Percentiles rank a stretch among this genome's conserved stretches.
phyloP scores from a whole-genome alignment of 1,140 invertebrate genomes.

The Asbolus verrucosus region DNA sequence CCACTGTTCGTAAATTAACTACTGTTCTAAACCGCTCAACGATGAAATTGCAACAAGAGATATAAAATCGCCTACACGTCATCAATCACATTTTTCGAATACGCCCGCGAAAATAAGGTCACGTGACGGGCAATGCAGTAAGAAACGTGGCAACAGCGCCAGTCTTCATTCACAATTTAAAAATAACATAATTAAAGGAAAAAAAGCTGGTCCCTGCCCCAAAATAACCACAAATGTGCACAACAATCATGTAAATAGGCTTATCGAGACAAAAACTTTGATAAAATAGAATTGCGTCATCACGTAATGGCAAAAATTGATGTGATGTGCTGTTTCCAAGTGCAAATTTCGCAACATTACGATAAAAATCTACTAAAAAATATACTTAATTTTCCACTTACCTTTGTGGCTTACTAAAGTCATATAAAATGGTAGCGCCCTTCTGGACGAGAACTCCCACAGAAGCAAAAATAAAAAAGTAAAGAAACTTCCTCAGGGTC shows the following conservation, averaged over 20 bases:
- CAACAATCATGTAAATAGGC: too few species aligned
- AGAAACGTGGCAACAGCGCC: too few species aligned
- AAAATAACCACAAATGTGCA: too few species aligned
- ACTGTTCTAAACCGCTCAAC: not conserved
- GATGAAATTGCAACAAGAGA: conserved; percentile 14
- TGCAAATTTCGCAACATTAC: conserved; percentile 1
- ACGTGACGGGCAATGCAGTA: conserved; percentile 7
- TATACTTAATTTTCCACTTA: too few species aligned
- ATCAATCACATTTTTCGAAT: conserved; percentile 10
- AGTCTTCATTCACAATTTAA: too few species aligned
- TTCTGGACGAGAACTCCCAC: conserved; percentile 71
- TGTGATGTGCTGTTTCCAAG: conserved; percentile 36
- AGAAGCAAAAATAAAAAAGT: conserved; percentile 39
- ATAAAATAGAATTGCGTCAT: conserved; percentile 5
- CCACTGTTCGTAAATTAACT: too few species aligned
- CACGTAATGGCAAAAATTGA: conserved; percentile 24
- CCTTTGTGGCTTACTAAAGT: conserved; percentile 83
- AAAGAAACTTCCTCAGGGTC: not conserved
- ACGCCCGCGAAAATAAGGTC: conserved; percentile 41
- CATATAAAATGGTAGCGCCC: conserved; percentile 88
- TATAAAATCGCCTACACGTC: conserved; percentile 27
- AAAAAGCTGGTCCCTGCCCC: too few species aligned
- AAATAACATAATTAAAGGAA: too few species aligned
- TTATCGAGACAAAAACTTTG: too few species aligned
- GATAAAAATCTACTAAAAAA: too few species aligned